A percentile compares a stretch with the other conserved stretches of the same genome.
Evolutionary conservation across 1,140 invertebrate species (phyloP).

Genomic region (Drosophila sucinea): DNA sequence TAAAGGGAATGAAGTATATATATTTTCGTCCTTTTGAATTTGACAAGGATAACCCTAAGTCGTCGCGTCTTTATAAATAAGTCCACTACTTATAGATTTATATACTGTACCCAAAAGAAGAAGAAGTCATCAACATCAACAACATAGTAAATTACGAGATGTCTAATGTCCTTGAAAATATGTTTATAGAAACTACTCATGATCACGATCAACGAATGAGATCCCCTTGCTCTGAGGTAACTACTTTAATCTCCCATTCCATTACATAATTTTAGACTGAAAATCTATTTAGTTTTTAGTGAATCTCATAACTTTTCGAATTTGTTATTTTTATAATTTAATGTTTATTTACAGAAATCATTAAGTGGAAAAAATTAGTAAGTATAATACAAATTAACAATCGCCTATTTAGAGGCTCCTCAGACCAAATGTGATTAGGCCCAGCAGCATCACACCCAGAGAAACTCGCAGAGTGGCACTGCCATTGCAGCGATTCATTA

Average conservation of each 20-base stretch:
- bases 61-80: too few species aligned
- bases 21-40: too few species aligned
- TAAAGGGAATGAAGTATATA: too few species aligned
- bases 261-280: background rate
- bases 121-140: too few species aligned
- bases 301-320: slow-evolving; percentile 4
- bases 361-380: slow-evolving; percentile 32
- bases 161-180: too few species aligned
- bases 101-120: too few species aligned
- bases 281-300: background rate
- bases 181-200: too few species aligned
- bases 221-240: too few species aligned
- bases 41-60: too few species aligned
- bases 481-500: slow-evolving; percentile 61
- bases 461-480: slow-evolving; percentile 53
- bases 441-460: slow-evolving; percentile 42
- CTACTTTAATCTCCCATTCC: background rate
- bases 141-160: too few species aligned
- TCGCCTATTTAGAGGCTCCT: slow-evolving; percentile 34
- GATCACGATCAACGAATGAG: too few species aligned
- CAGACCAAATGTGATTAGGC: slow-evolving; percentile 45
- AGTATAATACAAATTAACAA: slow-evolving; percentile 37
- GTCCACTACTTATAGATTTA: too few species aligned
- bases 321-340: slow-evolving; percentile 35
- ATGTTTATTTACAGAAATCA: slow-evolving; percentile 43